phyloP scores from a whole-genome alignment of 2,797 vertebrate genomes.

The Chelidonichthys spinosus region DNA sequence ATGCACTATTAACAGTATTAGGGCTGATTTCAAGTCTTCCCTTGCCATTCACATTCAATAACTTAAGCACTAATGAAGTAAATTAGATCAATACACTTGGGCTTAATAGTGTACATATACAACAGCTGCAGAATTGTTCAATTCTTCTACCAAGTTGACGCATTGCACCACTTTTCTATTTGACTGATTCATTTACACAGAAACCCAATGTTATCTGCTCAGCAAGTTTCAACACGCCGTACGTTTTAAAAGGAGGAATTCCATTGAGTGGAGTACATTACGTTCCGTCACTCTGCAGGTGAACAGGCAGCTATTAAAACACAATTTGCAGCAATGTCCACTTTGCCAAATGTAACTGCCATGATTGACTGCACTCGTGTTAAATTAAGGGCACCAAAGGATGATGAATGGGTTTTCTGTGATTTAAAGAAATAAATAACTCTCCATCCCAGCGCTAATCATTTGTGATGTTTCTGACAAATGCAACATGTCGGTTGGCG shows the following conservation, averaged over 20 bases:
- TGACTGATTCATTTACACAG: constrained; percentile 6
- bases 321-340: constrained; percentile 46
- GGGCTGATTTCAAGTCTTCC: background rate
- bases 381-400: constrained; percentile 47
- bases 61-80: constrained; percentile 2
- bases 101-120: background rate
- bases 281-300: constrained; percentile 39
- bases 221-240: constrained; percentile 14
- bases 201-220: background rate
- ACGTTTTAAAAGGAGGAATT: constrained; percentile 7
- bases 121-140: background rate
- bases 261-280: constrained; percentile 17
- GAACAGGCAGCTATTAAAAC: constrained; percentile 49
- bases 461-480: constrained; percentile 59
- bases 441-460: constrained; percentile 41
- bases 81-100: constrained; percentile 12
- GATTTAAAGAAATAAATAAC: constrained; percentile 61
- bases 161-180: constrained; percentile 11
- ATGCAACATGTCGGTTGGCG: constrained; percentile 30
- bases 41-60: background rate
- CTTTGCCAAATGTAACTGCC: constrained; percentile 43
- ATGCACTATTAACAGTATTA: background rate
- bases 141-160: constrained; percentile 13
- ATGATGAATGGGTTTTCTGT: constrained; percentile 57
- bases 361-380: constrained; percentile 58